Base-by-base conservation (phyloP, 2,113 vertebrate genomes). In the Thamnaconus septentrionalis region DNA sequence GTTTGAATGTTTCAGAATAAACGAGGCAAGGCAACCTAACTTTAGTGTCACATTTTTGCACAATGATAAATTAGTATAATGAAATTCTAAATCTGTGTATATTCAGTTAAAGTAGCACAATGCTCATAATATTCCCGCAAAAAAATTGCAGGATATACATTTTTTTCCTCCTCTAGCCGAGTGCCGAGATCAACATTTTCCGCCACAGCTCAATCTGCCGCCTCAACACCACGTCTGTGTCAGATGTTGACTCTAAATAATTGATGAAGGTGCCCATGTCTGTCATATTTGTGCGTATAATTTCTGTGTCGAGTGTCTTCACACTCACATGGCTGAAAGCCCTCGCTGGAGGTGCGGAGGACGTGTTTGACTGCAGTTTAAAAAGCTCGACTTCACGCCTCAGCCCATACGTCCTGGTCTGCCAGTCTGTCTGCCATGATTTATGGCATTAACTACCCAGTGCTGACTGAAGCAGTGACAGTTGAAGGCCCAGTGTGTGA, bases 211-310 rank as follows among this genome's bases (percentile, higher is more conserved):
- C 56, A 51, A 39, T 49, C 50, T 12, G 66, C 57, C 70, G 54
- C 42, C 63, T 59, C 49, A 75, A 85, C 80, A 76, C 58, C 66
- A 65, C 56, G 64, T 58, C 79, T 71, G 71, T 72, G 82, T 83
- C 85, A 87, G 83, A 90, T 84, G 78, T 82, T 74, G 79, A 6
- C 31, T 55, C 47, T 90, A 51, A 88, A 90, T 90, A 83, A 89
- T 80, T 88, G 64, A 91, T 59, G 69, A 87, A 64, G 73, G 59
- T 60, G 64, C 68, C 75, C 59, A 49, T 75, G 71, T 85, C 60
- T 74, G 53, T 80, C 72, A 70, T 64, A 73, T 75, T 43, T 61
- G 31, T 55, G 61, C 43, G 59, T 67, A 60, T 69, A 73, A 62
- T 78, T 80, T 72, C 54, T 56, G 61, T 78, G 69, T 71, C 18